Evolutionary conservation across 2,113 vertebrate genomes (phyloP).

Genomic region (Charina bottae): DNA sequence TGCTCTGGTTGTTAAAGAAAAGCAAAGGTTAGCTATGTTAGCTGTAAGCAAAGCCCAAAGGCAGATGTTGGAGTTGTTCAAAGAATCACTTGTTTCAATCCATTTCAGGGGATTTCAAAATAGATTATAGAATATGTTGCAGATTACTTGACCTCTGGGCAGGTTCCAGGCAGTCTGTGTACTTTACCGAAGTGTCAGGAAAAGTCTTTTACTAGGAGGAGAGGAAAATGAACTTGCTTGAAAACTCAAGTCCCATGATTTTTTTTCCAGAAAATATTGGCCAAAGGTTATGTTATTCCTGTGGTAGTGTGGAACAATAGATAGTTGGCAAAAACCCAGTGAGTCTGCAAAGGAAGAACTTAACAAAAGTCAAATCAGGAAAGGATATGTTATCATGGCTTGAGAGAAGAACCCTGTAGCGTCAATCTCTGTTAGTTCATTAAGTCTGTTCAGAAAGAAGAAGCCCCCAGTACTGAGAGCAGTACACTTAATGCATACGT

Average conservation of each 20-base stretch:
- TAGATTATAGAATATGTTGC: neutral
- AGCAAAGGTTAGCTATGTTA: neutral
- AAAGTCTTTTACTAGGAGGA: neutral
- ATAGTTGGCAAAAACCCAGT: neutral
- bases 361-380: neutral
- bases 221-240: neutral
- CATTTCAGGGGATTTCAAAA: neutral
- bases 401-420: neutral
- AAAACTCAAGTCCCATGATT: neutral
- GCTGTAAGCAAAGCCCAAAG: neutral
- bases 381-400: neutral
- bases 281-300: neutral
- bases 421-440: neutral
- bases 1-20: neutral
- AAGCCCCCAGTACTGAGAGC: neutral
- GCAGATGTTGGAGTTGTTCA: neutral
- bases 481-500: neutral
- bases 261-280: neutral
- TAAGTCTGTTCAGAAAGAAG: neutral
- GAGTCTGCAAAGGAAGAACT: neutral
- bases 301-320: neutral
- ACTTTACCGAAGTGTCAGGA: neutral
- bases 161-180: neutral
- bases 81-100: neutral
- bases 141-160: neutral